Conservation (phyloP, 2,797 vertebrate genomes). For the Siniperca obscura region DNA sequence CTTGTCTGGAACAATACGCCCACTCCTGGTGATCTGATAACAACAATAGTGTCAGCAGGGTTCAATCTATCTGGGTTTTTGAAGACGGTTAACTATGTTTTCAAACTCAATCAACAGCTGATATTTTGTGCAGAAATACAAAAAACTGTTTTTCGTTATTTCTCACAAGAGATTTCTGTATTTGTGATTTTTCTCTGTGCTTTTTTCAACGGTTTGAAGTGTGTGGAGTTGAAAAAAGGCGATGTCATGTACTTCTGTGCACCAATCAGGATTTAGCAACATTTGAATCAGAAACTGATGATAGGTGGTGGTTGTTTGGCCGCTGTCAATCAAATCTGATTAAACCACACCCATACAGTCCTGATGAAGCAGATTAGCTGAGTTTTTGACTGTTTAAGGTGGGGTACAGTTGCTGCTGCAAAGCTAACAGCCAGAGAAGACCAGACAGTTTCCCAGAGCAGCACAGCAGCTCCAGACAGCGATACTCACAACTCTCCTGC, state of each 20-base stretch:
- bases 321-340: not conserved
- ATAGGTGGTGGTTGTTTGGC: not conserved
- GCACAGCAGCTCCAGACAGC: too few species aligned
- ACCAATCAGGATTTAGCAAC: not conserved
- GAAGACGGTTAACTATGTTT: not conserved
- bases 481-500: too few species aligned
- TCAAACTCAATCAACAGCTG: not conserved
- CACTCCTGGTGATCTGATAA: constrained; percentile 91
- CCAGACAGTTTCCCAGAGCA: too few species aligned
- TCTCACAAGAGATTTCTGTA: not conserved
- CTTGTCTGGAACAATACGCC: constrained; percentile 93
- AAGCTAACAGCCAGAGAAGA: too few species aligned
- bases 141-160: not conserved
- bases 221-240: not conserved
- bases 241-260: not conserved
- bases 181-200: not conserved
- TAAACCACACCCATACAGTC: not conserved
- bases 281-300: not conserved
- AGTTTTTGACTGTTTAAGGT: not conserved
- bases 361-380: too few species aligned
- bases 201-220: not conserved
- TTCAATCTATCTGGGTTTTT: not conserved
- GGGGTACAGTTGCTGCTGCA: too few species aligned
- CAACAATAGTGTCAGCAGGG: not conserved
- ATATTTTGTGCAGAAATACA: not conserved